Percentiles rank a stretch among this genome's conserved stretches.
These are phyloP conservation scores for Copidosoma aretas DNA, from an alignment of 2,888 invertebrate genomes.

Conservation along the genomic window DNA sequence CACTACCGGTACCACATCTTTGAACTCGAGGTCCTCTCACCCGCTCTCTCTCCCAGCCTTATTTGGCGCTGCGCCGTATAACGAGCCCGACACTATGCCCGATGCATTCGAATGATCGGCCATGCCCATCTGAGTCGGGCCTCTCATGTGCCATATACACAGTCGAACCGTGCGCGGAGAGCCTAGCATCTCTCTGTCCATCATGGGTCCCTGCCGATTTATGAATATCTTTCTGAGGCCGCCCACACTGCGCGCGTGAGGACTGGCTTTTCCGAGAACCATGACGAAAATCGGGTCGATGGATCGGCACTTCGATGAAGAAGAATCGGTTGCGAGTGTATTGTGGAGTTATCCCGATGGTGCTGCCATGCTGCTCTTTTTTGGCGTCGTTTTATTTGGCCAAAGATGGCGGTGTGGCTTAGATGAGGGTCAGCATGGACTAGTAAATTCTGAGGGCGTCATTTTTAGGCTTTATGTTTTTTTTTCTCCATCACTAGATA, in stretches of 20 bases:
- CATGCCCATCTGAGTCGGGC: not conserved
- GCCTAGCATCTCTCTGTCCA: conserved; percentile 1
- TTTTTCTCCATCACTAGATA: too few relatives aligned
- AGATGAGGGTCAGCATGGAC: too few relatives aligned
- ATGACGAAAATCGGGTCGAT: conserved; percentile 4
- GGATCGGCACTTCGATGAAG: not conserved
- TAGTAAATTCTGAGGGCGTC: too few relatives aligned
- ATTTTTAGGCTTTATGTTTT: too few relatives aligned
- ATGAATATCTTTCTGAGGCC: conserved; percentile 24
- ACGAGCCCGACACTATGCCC: conserved; percentile 23
- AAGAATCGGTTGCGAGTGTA: not conserved
- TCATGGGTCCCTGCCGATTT: not conserved
- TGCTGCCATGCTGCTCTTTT: too few relatives aligned
- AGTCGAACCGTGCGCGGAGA: not conserved
- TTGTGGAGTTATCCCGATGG: not conserved
- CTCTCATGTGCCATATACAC: too few relatives aligned
- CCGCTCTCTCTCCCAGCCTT: conserved; percentile 11
- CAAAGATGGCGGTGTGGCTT: not conserved
- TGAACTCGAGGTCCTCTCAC: conserved; percentile 2
- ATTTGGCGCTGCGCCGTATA: conserved; percentile 26
- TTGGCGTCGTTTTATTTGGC: not conserved
- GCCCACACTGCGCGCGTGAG: not conserved
- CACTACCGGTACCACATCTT: not conserved
- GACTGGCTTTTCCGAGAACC: conserved; percentile 20
- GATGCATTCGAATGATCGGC: conserved; percentile 30